These are phyloP conservation scores for Matsumurasca onukii DNA, from an alignment of 1,140 invertebrate species.

Conservation along the genomic window DNA sequence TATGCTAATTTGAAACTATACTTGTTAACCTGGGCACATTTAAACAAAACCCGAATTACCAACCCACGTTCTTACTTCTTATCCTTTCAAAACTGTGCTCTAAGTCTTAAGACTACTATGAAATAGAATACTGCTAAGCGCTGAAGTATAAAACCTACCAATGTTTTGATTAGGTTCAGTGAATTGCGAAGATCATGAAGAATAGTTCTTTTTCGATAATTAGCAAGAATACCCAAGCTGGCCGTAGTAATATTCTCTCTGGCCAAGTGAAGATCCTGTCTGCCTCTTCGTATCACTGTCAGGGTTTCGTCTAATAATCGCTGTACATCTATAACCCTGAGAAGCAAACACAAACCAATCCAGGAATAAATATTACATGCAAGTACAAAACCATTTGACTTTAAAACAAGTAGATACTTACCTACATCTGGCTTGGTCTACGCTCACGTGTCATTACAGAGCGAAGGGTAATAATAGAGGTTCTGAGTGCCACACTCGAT, in stretches of 20 bases:
- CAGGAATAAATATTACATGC: background rate
- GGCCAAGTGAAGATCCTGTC: conserved; percentile 69
- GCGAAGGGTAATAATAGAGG: background rate
- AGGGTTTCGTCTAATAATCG: conserved; percentile 69
- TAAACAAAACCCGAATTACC: background rate
- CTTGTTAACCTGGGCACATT: background rate
- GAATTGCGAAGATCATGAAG: conserved; percentile 74
- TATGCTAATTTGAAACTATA: background rate
- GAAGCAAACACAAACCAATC: conserved; percentile 29
- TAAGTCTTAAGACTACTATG: too few species aligned
- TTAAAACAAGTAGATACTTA: background rate
- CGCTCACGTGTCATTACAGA: background rate
- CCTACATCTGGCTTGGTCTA: background rate
- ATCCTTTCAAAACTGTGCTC: too few species aligned
- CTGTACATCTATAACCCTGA: conserved; percentile 73
- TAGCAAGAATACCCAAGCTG: conserved; percentile 83
- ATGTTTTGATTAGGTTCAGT: conserved; percentile 76
- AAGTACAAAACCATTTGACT: background rate
- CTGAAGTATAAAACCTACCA: conserved; percentile 63
- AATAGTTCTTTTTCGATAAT: conserved; percentile 82
- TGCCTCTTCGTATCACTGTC: conserved; percentile 66
- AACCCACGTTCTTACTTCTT: too few species aligned
- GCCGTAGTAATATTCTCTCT: conserved; percentile 80
- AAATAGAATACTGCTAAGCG: too few species aligned
- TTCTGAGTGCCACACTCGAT: background rate